phyloP scores from a whole-genome alignment of 1,140 invertebrate species.

The Protaetia brevitarsis region DNA sequence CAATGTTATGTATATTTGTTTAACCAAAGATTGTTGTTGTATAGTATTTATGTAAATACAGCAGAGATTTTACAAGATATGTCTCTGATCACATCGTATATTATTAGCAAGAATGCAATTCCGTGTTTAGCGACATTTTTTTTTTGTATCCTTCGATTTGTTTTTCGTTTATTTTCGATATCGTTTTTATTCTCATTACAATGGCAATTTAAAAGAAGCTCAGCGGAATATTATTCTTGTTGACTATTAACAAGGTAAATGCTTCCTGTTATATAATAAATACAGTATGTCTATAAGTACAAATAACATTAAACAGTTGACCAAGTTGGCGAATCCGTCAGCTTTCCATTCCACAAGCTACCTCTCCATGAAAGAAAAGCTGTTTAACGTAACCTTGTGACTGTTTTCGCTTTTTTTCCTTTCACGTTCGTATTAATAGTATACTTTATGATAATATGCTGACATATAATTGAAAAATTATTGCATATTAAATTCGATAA shows the following conservation, averaged over 20 bases:
- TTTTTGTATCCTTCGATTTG: no score
- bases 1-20: constrained; percentile 30
- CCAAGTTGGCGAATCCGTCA: constrained; percentile 36
- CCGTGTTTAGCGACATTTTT: no score
- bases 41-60: constrained; percentile 45
- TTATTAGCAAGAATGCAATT: constrained; percentile 19
- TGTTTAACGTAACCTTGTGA: constrained; percentile 17
- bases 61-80: constrained; percentile 2
- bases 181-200: no score
- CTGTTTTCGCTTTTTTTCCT: background rate
- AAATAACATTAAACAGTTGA: constrained; percentile 39
- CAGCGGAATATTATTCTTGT: constrained; percentile 12
- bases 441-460: background rate
- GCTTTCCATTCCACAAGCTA: constrained; percentile 42
- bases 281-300: constrained; percentile 45
- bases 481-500: no score
- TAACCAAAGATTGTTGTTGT: constrained; percentile 47
- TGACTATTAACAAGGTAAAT: constrained; percentile 38
- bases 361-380: constrained; percentile 34
- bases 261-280: constrained; percentile 44
- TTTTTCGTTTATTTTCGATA: no score
- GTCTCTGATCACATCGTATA: constrained; percentile 8
- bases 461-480: no score
- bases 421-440: no score
- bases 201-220: background rate